Base-by-base conservation (phyloP, 2,888 invertebrate genomes). In the Clivina fossor region DNA sequence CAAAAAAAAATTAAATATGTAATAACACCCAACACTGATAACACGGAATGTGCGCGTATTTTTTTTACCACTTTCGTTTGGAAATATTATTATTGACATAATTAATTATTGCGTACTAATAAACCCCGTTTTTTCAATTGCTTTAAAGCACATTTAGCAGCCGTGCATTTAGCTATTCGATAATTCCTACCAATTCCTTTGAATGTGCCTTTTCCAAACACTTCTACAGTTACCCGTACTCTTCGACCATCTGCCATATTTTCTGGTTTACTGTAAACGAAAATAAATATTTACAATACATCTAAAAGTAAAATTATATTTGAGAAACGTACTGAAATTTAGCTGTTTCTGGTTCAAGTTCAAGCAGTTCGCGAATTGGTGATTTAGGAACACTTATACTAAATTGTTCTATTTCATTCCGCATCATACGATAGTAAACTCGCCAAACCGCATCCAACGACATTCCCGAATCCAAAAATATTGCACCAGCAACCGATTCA, bases 101-200 rank as follows among this genome's bases (percentile, higher is more conserved):
- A 30, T 40, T 55, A 55, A 47, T 19, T 55, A 26, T 55, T 55
- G 5, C 55, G 46, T 19, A 47, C 32, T 55, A 70, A 60, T 35
- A 69, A 60, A 13, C 70, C 71, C 33, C 70, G 65, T 65, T 77
- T 78, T 65, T 87, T 86, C 8, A 94, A 77, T 68, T 93, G 90
- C 40, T 92, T 80, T 3, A 99, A 77, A 0, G 99, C 99, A 69
- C 97, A 93, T 67, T 99, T 90, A 1, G 99, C 99, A 1, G 99
- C 99, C 1, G 99, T 98, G 65, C 96, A 96, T 74, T 99, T 99
- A 16, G 99, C 99, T 66, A 99, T 98, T 61, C 98, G 85, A 75
- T 98, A 99, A 78, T 98, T 99, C 15, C 99, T 80, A 0, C 99
- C 99, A 62, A 99, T 90, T 7, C 97, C 98, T 68, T 92, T 90